These are phyloP conservation scores for Limnephilus marmoratus DNA, from an alignment of 2,888 invertebrate species.

Conservation along the genomic window DNA sequence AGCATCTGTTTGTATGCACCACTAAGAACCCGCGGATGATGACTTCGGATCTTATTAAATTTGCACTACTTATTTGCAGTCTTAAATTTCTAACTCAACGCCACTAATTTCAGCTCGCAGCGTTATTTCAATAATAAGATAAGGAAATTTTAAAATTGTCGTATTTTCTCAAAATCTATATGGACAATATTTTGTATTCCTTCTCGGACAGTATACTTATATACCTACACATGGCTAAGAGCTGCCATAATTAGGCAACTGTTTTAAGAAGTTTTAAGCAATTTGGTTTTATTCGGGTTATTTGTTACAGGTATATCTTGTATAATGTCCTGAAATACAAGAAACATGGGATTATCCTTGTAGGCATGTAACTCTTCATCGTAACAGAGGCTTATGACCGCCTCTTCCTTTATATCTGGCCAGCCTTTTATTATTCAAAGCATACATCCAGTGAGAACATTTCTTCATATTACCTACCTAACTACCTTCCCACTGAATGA, in stretches of 20 bases:
- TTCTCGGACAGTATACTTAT: neutral
- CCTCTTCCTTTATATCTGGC: constrained; percentile 43
- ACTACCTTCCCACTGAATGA: constrained; percentile 33
- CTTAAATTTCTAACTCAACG: neutral
- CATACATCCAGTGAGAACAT: constrained; percentile 59
- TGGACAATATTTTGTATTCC: too few species aligned
- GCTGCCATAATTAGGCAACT: neutral
- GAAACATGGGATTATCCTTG: neutral
- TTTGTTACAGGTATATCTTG: neutral
- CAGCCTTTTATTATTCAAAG: constrained; percentile 57
- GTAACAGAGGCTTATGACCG: neutral
- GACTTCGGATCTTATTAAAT: neutral
- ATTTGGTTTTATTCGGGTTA: neutral
- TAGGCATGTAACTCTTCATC: constrained; percentile 13
- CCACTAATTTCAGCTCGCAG: neutral
- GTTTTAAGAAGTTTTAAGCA: neutral
- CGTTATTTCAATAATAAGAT: neutral
- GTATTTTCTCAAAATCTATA: too few species aligned
- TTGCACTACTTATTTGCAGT: neutral
- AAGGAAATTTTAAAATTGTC: neutral
- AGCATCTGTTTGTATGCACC: neutral
- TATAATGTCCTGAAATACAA: neutral
- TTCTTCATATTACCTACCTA: constrained; percentile 49
- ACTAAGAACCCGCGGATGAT: neutral
- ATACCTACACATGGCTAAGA: neutral